Conservation (phyloP, 2,888 invertebrate species). For the Rhingia campestris region DNA sequence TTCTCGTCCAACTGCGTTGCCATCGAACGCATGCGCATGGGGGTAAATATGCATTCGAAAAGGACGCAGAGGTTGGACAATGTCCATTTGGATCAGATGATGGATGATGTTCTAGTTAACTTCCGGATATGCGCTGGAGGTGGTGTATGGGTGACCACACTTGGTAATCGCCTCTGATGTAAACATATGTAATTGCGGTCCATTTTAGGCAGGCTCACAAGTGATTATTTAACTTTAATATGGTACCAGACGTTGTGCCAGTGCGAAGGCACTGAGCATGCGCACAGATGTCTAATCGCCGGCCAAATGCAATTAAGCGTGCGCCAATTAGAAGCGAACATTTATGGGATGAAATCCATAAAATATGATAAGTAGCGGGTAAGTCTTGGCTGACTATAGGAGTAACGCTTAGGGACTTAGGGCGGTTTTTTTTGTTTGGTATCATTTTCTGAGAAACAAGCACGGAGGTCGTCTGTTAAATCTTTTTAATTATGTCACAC, state of each 20-base stretch:
- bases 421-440: constrained; percentile 4
- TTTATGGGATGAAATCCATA: constrained; percentile 59
- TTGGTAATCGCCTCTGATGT: constrained; percentile 59
- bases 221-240: constrained; percentile 66
- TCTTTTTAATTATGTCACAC: no score
- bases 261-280: constrained; percentile 23
- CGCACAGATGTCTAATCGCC: constrained; percentile 40
- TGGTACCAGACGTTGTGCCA: constrained; percentile 12
- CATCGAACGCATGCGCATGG: constrained; percentile 8
- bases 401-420: neutral
- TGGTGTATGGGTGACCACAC: constrained; percentile 45
- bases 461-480: constrained; percentile 37
- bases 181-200: constrained; percentile 71
- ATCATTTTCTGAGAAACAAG: constrained; percentile 37
- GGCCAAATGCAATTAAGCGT: constrained; percentile 63
- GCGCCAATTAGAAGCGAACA: constrained; percentile 60
- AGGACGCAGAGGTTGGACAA: constrained; percentile 40
- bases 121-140: constrained; percentile 59
- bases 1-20: constrained; percentile 61
- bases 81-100: constrained; percentile 66
- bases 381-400: neutral
- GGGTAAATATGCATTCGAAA: constrained; percentile 43
- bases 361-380: constrained; percentile 53
- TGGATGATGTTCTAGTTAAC: constrained; percentile 68
- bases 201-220: constrained; percentile 59